Evolutionary conservation across 1,140 invertebrate genomes (phyloP), one percentile per base, ranked within the genome.

Genomic region (Spodoptera frugiperda): DNA sequence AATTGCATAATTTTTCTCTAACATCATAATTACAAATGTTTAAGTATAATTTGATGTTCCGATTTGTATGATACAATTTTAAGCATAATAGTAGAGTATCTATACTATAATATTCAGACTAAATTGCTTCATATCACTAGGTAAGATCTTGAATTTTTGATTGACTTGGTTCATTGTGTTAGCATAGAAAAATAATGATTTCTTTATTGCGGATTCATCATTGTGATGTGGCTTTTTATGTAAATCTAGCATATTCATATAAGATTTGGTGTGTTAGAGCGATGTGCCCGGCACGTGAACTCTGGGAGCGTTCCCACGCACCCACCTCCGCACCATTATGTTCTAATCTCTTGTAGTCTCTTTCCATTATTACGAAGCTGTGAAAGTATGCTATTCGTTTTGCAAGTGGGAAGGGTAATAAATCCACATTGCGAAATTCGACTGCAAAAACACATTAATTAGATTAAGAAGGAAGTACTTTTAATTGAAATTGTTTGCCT

Each of bases 261-360:
- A 84, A 87, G 84, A 91, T 91, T 91, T 89, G 86, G 84, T 89
- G 82, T 86, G 82, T 87, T 79, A 80, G 85, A 85, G 76, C 84
- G 88, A 84, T 88, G 87, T 86, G 83, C 84, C 83, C 79, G 85
- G 87, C 87, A 89, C 88, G 87, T 90, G 89, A 92, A 88, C 87
- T 88, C 92, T 94, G 92, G 91, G 92, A 94, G 90, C 83, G 84
- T 93, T 94, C 92, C 91, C 92, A 94, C 92, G 92, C 89, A 87
- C 78, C 89, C 91, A 93, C 91, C 91, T 91, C 89, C 89, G 82
- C 88, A 90, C 86, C 82, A 93, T 92, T 91, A 91, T 91, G 88
- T 91, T 93, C 88, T 91, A 93, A 93, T 92, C 90, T 91, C 87
- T 91, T 89, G 84, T 87, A 89, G 84, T 89, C 86, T 90, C 87